phyloP scores from a whole-genome alignment of 2,888 invertebrate genomes.

The Tiliacea citrago region DNA sequence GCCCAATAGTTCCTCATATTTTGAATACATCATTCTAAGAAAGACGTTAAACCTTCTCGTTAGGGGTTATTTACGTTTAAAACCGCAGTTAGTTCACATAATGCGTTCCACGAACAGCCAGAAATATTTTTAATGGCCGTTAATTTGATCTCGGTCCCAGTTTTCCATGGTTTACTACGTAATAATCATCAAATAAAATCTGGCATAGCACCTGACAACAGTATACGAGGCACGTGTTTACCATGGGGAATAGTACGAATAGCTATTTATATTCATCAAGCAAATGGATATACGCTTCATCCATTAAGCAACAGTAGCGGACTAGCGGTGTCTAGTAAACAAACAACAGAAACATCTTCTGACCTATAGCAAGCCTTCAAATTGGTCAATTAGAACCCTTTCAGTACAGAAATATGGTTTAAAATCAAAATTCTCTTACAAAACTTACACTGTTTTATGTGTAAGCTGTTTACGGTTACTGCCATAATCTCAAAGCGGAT shows the following conservation, averaged over 20 bases:
- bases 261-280: conserved; percentile 81
- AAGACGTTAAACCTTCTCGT: conserved; percentile 50
- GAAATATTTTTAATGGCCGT: conserved; percentile 68
- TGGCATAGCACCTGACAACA: conserved; percentile 74
- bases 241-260: conserved; percentile 71
- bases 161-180: conserved; percentile 71
- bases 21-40: conserved; percentile 60
- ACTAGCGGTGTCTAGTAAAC: conserved; percentile 78
- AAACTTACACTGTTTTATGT: conserved; percentile 53
- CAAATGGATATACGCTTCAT: conserved; percentile 76
- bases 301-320: conserved; percentile 83
- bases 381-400: conserved; percentile 46
- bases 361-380: conserved; percentile 56
- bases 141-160: conserved; percentile 68
- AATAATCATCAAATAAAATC: conserved; percentile 73
- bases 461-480: conserved; percentile 61
- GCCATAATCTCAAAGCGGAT: conserved; percentile 78
- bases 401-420: conserved; percentile 64
- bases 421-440: conserved; percentile 61
- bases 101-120: conserved; percentile 65
- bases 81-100: conserved; percentile 48
- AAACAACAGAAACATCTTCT: conserved; percentile 71
- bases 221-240: conserved; percentile 76
- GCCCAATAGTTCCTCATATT: conserved; percentile 61
- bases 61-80: conserved; percentile 60